These are phyloP conservation scores for Polietes domitor DNA, from an alignment of 2,888 invertebrate species.

Conservation along the genomic window DNA sequence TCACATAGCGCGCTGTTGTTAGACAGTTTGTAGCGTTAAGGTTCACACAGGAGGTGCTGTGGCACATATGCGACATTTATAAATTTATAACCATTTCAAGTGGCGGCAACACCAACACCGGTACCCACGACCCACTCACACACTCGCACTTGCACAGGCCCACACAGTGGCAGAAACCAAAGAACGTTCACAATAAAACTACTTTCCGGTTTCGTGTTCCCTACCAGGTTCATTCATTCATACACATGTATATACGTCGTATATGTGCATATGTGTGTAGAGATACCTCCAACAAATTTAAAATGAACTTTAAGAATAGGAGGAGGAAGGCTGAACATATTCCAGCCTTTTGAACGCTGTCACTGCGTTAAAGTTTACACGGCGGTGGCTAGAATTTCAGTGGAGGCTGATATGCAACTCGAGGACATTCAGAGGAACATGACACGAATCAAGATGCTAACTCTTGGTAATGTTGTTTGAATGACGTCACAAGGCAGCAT, in stretches of 20 bases:
- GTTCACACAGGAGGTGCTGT: conserved; percentile 66
- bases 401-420: neutral
- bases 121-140: neutral
- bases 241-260: no score
- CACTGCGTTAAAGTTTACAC: neutral
- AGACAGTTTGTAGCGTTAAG: conserved; percentile 64
- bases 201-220: conserved; percentile 52
- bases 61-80: conserved; percentile 71
- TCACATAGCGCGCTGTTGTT: conserved; percentile 48
- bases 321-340: neutral
- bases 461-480: neutral
- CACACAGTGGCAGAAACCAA: conserved; percentile 8
- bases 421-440: neutral
- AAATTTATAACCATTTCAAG: conserved; percentile 69
- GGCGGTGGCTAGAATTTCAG: neutral
- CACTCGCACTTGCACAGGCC: neutral
- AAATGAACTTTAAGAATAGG: neutral
- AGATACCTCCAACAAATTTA: neutral
- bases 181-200: conserved; percentile 1
- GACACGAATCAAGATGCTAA: neutral
- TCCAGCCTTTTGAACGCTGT: neutral
- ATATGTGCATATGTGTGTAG: no score
- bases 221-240: conserved; percentile 34
- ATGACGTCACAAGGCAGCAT: no score
- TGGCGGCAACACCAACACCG: conserved; percentile 38